Base-by-base conservation (phyloP, 2,113 vertebrate genomes). In the Hippocampus comes region DNA sequence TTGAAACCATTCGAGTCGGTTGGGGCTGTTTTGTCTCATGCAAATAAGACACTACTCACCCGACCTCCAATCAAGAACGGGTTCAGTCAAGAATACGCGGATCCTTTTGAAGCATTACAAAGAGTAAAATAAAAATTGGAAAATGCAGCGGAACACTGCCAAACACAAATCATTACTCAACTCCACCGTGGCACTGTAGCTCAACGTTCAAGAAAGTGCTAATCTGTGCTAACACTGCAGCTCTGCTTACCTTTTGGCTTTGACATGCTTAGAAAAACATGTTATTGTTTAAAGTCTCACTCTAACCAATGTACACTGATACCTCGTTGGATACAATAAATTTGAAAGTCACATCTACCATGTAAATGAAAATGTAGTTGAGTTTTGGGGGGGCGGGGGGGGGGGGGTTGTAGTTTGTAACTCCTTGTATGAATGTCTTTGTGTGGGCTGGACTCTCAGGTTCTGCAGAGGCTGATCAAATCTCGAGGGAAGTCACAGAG, bases 401-500 rank as follows among this genome's bases (percentile, higher is more conserved):
- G 27, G 27, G 27, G 27, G 27, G 1, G 2, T 27, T 23, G 9
- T n/a, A 25, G 1, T 27, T 67, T 67, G 18, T 69, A n/a, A 14
- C 20, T 21, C 10, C 9, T 23, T 55, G 53, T 57, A 49, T 38
- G n/a, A n/a, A n/a, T n/a, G 18, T 23, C 18, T 41, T 68, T 14
- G 6, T 61, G 27, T 34, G 59, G 59, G 25, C 59, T 61, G 27
- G 5, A 75, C 56, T 67, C 20, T 11, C 88, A 98, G 97, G 97
- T 98, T 73, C 93, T 99, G 60, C 97, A 98, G 86, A 85, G 96
- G 71, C 93, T 97, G 79, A 95, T 98, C 84, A 98, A 98, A 73
- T 98, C 97, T 82, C 92, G 97, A 5, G 97, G 97, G 38, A 99
- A 99, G 87, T 98, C 97, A 0, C 97, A 98, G 85, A 95, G 95